phyloP scores from a whole-genome alignment of 2,888 invertebrate species.

The Glaucopsyche alexis region DNA sequence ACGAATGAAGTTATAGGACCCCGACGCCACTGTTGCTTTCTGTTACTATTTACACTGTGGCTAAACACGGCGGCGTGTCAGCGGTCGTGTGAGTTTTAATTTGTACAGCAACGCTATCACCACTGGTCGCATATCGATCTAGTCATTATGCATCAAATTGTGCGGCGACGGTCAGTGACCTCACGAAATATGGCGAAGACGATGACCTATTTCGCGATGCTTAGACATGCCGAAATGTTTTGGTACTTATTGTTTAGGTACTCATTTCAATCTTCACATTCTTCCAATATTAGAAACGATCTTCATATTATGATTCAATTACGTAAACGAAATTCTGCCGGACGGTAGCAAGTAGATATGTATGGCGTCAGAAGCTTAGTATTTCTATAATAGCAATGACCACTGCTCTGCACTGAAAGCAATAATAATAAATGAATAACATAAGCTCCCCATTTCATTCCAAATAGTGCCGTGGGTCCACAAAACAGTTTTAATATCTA shows the following conservation, averaged over 20 bases:
- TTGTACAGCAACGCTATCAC: not conserved
- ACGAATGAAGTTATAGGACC: too few species aligned
- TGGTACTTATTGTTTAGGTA: slow-evolving; percentile 6
- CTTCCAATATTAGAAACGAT: too few species aligned
- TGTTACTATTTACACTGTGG: slow-evolving; percentile 34
- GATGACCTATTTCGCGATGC: slow-evolving; percentile 8
- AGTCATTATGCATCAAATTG: slow-evolving; percentile 6
- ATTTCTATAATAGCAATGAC: too few species aligned
- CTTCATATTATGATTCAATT: too few species aligned
- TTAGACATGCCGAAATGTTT: not conserved
- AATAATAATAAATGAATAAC: not conserved
- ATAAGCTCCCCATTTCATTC: too few species aligned
- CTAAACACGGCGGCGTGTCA: slow-evolving; percentile 24
- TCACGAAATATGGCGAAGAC: slow-evolving; percentile 13
- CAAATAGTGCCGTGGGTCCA: not conserved
- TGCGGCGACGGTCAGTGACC: slow-evolving; percentile 3
- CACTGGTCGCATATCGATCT: slow-evolving; percentile 9
- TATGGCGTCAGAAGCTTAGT: too few species aligned
- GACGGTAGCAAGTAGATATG: too few species aligned
- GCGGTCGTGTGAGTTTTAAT: slow-evolving; percentile 10
- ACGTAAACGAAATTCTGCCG: too few species aligned
- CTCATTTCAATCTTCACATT: not conserved
- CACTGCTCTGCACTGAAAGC: too few species aligned
- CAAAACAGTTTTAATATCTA: not conserved
- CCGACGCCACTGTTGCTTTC: too few species aligned